Evolutionary conservation across 2,888 invertebrate species (phyloP), one percentile per base, ranked within the genome.

Genomic region (Drosophila phalerata): DNA sequence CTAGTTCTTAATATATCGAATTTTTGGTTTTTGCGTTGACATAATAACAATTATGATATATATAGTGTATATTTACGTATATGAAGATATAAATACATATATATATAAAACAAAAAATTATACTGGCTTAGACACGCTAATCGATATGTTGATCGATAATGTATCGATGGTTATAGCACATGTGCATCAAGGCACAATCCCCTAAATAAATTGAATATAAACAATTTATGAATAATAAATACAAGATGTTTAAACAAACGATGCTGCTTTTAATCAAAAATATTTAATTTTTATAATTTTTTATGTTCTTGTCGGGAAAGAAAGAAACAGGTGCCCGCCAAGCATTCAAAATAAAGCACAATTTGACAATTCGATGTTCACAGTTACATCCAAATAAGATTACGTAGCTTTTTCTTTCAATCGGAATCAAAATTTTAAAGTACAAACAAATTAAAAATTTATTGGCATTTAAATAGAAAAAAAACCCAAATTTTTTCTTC

Each of bases 131-230:
- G 34, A 34, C 42, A 49, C 25, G 47, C 25, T 25, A 52, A 43
- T 52, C 45, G 52, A 25, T 37, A 40, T 49, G 22, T 22, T n/a
- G 25, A 22, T 48, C 51, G 60, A 51, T 55, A 19, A 40, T 49
- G 4, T 47, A 37, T 47, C n/a, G 22, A 22, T 56, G 22, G n/a
- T 53, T 34, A 55, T 25, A 32, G 52, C 30, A 60, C 55, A 61
- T 60, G 40, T 42, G 32, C 60, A 51, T n/a, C 15, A 40, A 32
- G 45, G 45, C 52, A 37, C 37, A 65, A 38, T 42, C 32, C 52
- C 40, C 34, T 62, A 63, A 43, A 63, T 63, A 48, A 63, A 62
- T 60, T 45, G 37, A 62, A 19, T 62, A 37, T 55, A 17, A 37
- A 55, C 49, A 49, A 34, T 49, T 49, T 49, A 49, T 49, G 32